Base-by-base conservation (phyloP, 92 coral and sea anemone species). In the Metridium senile region DNA sequence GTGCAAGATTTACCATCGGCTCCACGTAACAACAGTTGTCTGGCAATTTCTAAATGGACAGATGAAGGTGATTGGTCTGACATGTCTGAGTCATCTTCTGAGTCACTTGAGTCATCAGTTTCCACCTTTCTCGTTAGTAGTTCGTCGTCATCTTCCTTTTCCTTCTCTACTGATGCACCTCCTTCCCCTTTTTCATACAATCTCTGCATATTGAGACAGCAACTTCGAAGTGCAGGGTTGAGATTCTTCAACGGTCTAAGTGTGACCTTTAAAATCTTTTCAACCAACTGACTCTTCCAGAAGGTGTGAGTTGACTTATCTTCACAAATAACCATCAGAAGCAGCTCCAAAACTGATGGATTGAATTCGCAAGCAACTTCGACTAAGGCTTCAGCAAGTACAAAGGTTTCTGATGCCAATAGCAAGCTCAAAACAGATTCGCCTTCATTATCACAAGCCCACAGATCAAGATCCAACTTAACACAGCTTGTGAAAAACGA, bases 1-100 rank as follows among this genome's bases (percentile, higher is more conserved):
- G 28, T 25, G 45, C 87, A 82, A 3, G 58, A 26, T 11, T 18
- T 25, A 9, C 77, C 25, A 54, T 54, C 64, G n/a, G 87, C 90
- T 1, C 72, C 57, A 46, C 71, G 62, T 59, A 21, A 68, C 30
- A 33, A 72, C 20, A 83, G 74, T 20, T 63, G 76, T 18, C 21
- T 19, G 33, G 62, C 64, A 72, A 46, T 66, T 33, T 22, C 26
- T 34, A 13, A 26, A 21, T 71, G 76, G 26, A 28, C 76, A 19
- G 69, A 63, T 22, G 45, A 1, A 13, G 25, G 17, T n/a, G n/a
- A n/a, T n/a, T n/a, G n/a, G n/a, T n/a, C n/a, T n/a, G n/a, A n/a
- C n/a, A n/a, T n/a, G n/a, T n/a, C n/a, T n/a, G n/a, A n/a, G n/a
- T n/a, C n/a, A n/a, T n/a, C n/a, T n/a, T n/a, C n/a, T n/a, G n/a